A percentile compares a stretch with the other conserved stretches of the same genome.
phyloP scores from a whole-genome alignment of 2,888 invertebrate genomes.

The Dichetophora obliterata region DNA sequence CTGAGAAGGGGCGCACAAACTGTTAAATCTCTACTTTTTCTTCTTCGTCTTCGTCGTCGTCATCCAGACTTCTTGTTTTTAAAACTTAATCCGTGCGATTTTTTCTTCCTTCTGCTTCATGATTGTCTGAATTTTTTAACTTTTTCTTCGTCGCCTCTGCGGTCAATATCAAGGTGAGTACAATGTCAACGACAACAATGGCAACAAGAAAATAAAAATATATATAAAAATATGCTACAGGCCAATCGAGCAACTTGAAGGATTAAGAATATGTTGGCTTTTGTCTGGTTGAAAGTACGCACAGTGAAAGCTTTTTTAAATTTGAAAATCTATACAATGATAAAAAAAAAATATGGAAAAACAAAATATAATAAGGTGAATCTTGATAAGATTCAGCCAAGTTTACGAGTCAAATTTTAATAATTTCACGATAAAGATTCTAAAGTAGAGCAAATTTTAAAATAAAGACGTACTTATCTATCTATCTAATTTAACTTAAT shows the following conservation, averaged over 20 bases:
- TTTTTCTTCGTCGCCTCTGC: conserved; percentile 26
- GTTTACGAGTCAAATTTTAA: no score
- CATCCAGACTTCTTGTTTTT: background rate
- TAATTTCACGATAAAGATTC: no score
- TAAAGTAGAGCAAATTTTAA: no score
- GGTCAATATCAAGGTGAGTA: conserved; percentile 35
- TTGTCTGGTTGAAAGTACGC: background rate
- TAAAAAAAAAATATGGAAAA: no score
- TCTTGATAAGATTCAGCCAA: no score
- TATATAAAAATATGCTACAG: background rate
- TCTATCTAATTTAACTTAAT: no score
- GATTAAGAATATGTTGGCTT: background rate
- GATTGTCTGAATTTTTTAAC: background rate
- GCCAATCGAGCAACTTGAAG: background rate
- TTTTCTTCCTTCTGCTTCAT: background rate
- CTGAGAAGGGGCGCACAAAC: conserved; percentile 14
- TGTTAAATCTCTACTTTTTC: background rate
- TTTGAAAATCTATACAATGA: no score
- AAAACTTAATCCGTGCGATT: background rate
- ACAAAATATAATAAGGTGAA: no score
- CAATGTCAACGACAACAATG: conserved; percentile 22
- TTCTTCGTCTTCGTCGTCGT: background rate
- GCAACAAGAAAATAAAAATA: background rate
- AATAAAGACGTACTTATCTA: no score
- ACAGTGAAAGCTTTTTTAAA: background rate